Evolutionary conservation across 92 coral and sea anemone genomes (phyloP).

Genomic region (Palythoa caribaeorum): DNA sequence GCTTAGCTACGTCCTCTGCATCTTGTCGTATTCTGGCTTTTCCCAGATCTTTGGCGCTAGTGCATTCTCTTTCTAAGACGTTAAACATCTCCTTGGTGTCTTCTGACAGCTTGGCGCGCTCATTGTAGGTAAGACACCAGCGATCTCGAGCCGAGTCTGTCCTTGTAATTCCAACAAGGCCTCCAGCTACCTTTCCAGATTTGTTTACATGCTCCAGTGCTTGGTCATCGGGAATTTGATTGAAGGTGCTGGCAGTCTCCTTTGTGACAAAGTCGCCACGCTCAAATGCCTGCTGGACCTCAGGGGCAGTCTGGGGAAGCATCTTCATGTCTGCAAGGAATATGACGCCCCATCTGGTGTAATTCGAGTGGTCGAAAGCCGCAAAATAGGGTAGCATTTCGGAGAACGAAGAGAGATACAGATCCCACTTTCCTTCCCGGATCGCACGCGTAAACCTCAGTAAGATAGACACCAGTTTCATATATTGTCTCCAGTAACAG

Average conservation of each 20-base stretch:
- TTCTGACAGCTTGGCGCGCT: not conserved
- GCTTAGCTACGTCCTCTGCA: slow-evolving; percentile 63
- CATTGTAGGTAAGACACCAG: slow-evolving; percentile 39
- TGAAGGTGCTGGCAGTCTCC: slow-evolving; percentile 35
- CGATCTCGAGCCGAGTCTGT: slow-evolving; percentile 68
- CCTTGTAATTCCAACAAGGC: slow-evolving; percentile 65
- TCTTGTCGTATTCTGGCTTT: slow-evolving; percentile 56
- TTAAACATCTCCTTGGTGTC: not conserved
- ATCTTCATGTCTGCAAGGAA: slow-evolving; percentile 71
- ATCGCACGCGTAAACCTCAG: slow-evolving; percentile 75
- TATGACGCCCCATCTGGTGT: slow-evolving; percentile 73
- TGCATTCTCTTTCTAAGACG: not conserved
- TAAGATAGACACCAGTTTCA: slow-evolving; percentile 41
- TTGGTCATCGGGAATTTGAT: slow-evolving; percentile 69
- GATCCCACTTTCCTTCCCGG: slow-evolving; percentile 80
- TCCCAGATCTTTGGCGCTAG: slow-evolving; percentile 49
- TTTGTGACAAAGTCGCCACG: slow-evolving; percentile 62
- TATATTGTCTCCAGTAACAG: slow-evolving; percentile 62
- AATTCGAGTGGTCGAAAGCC: slow-evolving; percentile 71
- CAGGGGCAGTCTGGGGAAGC: slow-evolving; percentile 69
- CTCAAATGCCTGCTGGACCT: slow-evolving; percentile 65
- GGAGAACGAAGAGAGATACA: slow-evolving; percentile 71
- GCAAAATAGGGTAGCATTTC: slow-evolving; percentile 86
- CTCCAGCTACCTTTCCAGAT: slow-evolving; percentile 75
- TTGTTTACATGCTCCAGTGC: slow-evolving; percentile 78